These are phyloP conservation scores for Eulacestoma nigropectus DNA, from an alignment of 2,113 vertebrate genomes.

Conservation along the genomic window DNA sequence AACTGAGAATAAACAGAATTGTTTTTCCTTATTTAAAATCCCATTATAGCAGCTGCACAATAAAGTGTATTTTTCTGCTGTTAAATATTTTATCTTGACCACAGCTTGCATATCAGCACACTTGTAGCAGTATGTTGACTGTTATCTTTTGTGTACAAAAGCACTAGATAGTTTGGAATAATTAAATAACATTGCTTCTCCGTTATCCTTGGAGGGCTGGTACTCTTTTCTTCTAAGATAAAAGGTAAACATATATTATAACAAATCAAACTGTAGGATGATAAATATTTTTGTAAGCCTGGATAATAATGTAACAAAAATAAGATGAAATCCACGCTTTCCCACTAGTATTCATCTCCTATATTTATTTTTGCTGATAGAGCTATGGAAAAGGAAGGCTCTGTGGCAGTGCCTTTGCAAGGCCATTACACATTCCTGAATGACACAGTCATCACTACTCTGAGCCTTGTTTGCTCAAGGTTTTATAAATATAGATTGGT, in stretches of 20 bases:
- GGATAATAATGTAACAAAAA: conserved; percentile 55
- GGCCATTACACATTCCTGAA: conserved; percentile 7
- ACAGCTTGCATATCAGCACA: conserved; percentile 53
- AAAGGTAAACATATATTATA: conserved; percentile 68
- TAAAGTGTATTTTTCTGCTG: conserved; percentile 39
- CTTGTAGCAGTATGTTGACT: conserved; percentile 63
- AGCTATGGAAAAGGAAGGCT: not conserved
- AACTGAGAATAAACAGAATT: not conserved
- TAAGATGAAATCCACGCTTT: conserved; percentile 40
- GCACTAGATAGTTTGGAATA: conserved; percentile 61
- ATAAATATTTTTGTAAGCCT: conserved; percentile 60
- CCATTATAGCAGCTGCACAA: conserved; percentile 14
- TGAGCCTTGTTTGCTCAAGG: conserved; percentile 23
- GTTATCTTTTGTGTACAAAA: conserved; percentile 65
- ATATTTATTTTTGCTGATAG: conserved; percentile 39
- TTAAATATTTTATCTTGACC: conserved; percentile 68
- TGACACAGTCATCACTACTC: not conserved
- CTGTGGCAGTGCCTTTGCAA: conserved; percentile 5
- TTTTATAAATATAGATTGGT: conserved; percentile 13
- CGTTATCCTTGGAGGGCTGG: conserved; percentile 11
- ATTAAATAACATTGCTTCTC: conserved; percentile 60
- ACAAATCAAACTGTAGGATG: conserved; percentile 50
- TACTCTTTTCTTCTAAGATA: conserved; percentile 62
- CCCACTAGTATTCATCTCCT: not conserved
- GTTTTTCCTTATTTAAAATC: conserved; percentile 46